Evolutionary conservation across 1,140 invertebrate species (phyloP), one percentile per base, ranked within the genome.

Genomic region (Nephotettix cincticeps): DNA sequence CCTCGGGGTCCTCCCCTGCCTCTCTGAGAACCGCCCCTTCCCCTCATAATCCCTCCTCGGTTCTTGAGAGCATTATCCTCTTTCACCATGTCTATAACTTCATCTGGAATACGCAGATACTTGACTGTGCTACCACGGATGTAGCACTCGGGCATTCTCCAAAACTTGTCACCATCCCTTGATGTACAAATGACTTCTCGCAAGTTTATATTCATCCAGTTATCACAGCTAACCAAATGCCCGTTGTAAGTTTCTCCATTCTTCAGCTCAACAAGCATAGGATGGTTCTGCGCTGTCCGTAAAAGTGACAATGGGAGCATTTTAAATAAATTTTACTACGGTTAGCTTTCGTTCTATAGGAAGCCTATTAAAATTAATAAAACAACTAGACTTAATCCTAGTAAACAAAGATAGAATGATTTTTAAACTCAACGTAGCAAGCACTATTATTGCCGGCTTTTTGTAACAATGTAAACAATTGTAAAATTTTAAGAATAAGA

Each of bases 211-310:
- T 99, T 99, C 98, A 99, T 99, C 97, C 97, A 99, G 78, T 98
- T 98, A 84, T 99, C 98, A 81, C 97, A 99, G 75, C 93, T 97
- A 0, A 99, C 96, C 73, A 99, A 87, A 83, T 99, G 97, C 29
- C 98, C 98, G 84, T 99, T 99, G 82, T 99, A 99, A 0, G 98
- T 99, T 87, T 99, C 98, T 1, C 98, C 98, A 89, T 99, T 99
- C 85, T 99, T 99, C 47, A 99, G 84, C 82, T 99, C 98, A 3
- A 99, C 98, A 73, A 99, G 78, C 96, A n/a, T n/a, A n/a, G n/a
- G n/a, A n/a, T n/a, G n/a, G n/a, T n/a, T n/a, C n/a, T n/a, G n/a
- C n/a, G n/a, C n/a, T n/a, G n/a, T n/a, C n/a, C n/a, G n/a, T n/a
- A n/a, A n/a, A n/a, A n/a, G n/a, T n/a, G n/a, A n/a, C n/a, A n/a